phyloP scores from a whole-genome alignment of 2,888 invertebrate genomes.

The Patella ulyssiponensis region DNA sequence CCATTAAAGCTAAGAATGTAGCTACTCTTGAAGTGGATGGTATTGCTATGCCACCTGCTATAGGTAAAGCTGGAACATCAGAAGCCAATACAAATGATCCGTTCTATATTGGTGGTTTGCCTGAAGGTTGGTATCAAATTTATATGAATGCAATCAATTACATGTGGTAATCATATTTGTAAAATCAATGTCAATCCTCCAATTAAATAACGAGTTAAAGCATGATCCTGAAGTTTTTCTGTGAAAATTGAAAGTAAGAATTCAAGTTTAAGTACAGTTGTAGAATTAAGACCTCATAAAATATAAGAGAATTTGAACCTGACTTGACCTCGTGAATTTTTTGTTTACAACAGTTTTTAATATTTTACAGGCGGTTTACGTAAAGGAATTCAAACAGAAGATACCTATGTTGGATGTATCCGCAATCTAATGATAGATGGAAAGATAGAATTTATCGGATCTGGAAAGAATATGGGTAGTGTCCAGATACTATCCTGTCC shows the following conservation, averaged over 20 bases:
- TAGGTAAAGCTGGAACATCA: slow-evolving; percentile 78
- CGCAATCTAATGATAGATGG: slow-evolving; percentile 85
- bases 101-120: slow-evolving; percentile 92
- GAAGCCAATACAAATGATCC: slow-evolving; percentile 87
- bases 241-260: too few species aligned
- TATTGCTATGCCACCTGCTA: slow-evolving; percentile 79
- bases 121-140: slow-evolving; percentile 65
- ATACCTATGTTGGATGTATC: slow-evolving; percentile 89
- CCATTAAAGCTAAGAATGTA: slow-evolving; percentile 88
- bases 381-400: slow-evolving; percentile 81
- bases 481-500: slow-evolving; percentile 87
- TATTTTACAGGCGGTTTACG: slow-evolving; percentile 45
- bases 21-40: slow-evolving; percentile 90
- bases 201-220: too few species aligned
- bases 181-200: not conserved
- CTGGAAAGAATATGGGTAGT: slow-evolving; percentile 80
- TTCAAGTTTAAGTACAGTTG: too few species aligned
- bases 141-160: not conserved
- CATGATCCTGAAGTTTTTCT: too few species aligned
- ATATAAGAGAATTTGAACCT: too few species aligned
- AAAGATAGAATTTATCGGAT: slow-evolving; percentile 88
- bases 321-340: too few species aligned
- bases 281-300: too few species aligned
- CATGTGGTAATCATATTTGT: not conserved
- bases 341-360: not conserved